Conservation (phyloP, 2,888 invertebrate genomes). For the Nomada goodeniana region DNA sequence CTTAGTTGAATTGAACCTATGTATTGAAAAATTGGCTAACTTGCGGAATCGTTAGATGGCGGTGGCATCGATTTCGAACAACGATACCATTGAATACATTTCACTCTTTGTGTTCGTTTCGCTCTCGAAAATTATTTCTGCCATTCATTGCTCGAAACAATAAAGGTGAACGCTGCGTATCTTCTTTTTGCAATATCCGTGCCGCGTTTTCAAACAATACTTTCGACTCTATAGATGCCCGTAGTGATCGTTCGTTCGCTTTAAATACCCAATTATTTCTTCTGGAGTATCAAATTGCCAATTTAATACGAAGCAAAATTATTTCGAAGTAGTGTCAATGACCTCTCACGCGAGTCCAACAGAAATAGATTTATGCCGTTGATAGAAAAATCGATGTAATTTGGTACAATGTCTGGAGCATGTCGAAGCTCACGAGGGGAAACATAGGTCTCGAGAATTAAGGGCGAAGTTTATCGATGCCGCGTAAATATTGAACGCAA, state of each 20-base stretch:
- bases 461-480: constrained; percentile 37
- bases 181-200: not conserved
- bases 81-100: not conserved
- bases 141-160: not conserved
- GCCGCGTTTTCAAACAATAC: not conserved
- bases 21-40: not conserved
- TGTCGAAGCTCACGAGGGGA: not conserved
- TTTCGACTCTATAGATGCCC: not conserved
- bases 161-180: not conserved
- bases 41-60: not conserved
- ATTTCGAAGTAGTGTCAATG: not conserved
- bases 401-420: not conserved
- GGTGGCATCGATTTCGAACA: too few species aligned
- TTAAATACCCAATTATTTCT: not conserved
- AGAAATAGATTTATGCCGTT: too few species aligned
- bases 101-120: not conserved
- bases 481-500: constrained; percentile 52
- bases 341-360: not conserved
- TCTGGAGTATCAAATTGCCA: not conserved
- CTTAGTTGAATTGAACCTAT: too few species aligned
- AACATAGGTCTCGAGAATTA: constrained; percentile 13
- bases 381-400: not conserved
- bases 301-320: not conserved
- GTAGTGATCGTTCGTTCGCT: not conserved
- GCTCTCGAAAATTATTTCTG: constrained; percentile 1